phyloP scores from a whole-genome alignment of 1,140 invertebrate genomes.

The Drosophila biarmipes region DNA sequence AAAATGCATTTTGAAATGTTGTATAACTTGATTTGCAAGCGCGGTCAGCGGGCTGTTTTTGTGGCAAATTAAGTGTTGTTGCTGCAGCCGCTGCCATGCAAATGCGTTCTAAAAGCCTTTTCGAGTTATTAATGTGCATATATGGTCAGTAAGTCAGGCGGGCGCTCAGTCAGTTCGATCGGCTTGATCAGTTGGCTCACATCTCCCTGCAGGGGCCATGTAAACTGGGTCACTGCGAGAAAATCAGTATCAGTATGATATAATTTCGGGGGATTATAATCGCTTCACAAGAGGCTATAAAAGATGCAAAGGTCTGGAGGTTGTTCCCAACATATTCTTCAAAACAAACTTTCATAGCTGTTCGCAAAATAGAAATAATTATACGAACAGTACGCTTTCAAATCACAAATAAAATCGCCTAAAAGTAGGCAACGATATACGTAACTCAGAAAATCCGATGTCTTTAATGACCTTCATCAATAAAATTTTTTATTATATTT shows the following conservation, averaged over 20 bases:
- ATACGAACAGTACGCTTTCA: too few species aligned
- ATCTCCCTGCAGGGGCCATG: neutral
- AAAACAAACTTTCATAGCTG: too few species aligned
- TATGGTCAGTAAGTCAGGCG: constrained; percentile 38
- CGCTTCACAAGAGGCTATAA: too few species aligned
- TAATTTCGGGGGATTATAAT: too few species aligned
- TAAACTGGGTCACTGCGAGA: constrained; percentile 9
- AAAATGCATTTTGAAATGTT: constrained; percentile 69
- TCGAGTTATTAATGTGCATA: constrained; percentile 55
- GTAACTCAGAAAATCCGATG: too few species aligned
- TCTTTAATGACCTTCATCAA: too few species aligned
- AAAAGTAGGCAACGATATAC: too few species aligned
- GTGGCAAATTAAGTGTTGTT: constrained; percentile 8
- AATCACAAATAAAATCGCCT: too few species aligned
- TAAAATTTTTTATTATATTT: too few species aligned
- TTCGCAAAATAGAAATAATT: too few species aligned
- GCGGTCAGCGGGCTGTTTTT: constrained; percentile 15
- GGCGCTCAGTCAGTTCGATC: constrained; percentile 24
- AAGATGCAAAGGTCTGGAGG: too few species aligned
- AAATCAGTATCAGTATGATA: neutral
- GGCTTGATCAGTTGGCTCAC: constrained; percentile 23
- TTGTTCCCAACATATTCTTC: too few species aligned
- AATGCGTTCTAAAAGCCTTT: constrained; percentile 61
- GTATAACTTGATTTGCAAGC: constrained; percentile 74
- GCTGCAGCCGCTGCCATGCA: constrained; percentile 28